These are phyloP conservation scores for Drosophila tani DNA, from an alignment of 1,140 invertebrate genomes.

Conservation along the genomic window DNA sequence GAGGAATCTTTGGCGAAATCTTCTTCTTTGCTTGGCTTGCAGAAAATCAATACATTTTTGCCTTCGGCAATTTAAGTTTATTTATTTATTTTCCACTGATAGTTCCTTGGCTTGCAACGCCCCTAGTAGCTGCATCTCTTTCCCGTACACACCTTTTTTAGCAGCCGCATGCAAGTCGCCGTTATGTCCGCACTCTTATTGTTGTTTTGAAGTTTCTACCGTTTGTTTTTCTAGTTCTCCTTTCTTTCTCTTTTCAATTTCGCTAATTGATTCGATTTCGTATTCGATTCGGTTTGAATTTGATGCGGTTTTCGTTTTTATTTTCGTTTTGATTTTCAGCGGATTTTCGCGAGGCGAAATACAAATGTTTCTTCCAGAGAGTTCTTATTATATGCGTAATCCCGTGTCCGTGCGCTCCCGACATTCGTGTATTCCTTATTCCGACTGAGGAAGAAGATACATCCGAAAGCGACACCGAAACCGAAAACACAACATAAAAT, in stretches of 20 bases:
- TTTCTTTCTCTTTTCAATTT: not conserved
- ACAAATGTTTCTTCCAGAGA: conserved; percentile 49
- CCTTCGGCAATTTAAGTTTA: conserved; percentile 19
- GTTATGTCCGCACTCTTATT: conserved; percentile 42
- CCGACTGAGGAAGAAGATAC: conserved; percentile 77
- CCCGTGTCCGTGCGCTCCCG: conserved; percentile 47
- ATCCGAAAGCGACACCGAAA: conserved; percentile 54
- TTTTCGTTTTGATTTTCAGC: conserved; percentile 48
- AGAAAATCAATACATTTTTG: conserved; percentile 56
- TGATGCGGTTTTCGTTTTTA: conserved; percentile 33
- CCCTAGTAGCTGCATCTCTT: conserved; percentile 5
- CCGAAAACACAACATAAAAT: conserved; percentile 80
- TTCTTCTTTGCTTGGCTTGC: conserved; percentile 12
- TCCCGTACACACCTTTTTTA: conserved; percentile 75
- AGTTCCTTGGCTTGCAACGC: conserved; percentile 1
- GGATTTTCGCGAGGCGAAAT: conserved; percentile 61
- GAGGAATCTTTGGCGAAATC: conserved; percentile 59
- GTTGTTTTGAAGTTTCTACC: conserved; percentile 25
- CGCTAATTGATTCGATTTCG: conserved; percentile 36
- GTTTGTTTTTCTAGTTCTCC: conserved; percentile 4
- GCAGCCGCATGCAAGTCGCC: conserved; percentile 76
- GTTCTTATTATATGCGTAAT: conserved; percentile 67
- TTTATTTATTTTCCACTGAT: conserved; percentile 28
- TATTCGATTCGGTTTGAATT: conserved; percentile 25
- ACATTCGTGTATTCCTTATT: conserved; percentile 80